Conservation (phyloP, 2,113 vertebrate genomes). For the Chionodraco myersi region DNA sequence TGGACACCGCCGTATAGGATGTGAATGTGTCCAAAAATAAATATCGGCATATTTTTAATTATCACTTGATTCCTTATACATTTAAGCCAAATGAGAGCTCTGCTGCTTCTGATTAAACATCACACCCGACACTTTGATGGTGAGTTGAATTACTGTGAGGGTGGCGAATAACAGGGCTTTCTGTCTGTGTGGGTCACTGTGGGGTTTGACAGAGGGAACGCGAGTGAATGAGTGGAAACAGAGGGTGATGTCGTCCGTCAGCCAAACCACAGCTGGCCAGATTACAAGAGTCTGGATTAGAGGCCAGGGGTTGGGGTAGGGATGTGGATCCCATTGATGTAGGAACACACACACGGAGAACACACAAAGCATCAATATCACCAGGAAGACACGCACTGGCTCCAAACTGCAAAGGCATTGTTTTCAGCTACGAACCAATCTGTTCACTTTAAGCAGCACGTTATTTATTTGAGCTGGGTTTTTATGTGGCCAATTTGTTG, state of each 20-base stretch:
- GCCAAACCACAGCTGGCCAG: constrained; percentile 61
- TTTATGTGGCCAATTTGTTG: background rate
- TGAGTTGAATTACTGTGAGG: constrained; percentile 17
- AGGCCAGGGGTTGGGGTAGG: constrained; percentile 46
- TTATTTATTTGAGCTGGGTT: background rate
- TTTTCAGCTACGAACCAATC: background rate
- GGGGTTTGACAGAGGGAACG: constrained; percentile 40
- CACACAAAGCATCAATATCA: constrained; percentile 48
- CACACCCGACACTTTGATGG: constrained; percentile 50
- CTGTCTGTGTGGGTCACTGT: constrained; percentile 42
- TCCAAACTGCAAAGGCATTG: background rate
- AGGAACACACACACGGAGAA: constrained; percentile 9
- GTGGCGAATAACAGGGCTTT: constrained; percentile 49
- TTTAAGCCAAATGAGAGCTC: background rate
- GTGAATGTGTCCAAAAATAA: background rate
- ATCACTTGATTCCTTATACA: background rate
- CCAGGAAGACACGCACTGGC: background rate
- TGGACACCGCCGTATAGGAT: background rate
- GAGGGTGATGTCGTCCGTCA: constrained; percentile 35
- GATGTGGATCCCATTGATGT: constrained; percentile 55
- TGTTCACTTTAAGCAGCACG: background rate
- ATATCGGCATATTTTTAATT: background rate
- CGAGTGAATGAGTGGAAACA: constrained; percentile 22
- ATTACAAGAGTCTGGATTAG: constrained; percentile 70
- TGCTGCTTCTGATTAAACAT: constrained; percentile 44